Base-by-base conservation (phyloP, 2,113 vertebrate species). In the Odontesthes bonariensis region DNA sequence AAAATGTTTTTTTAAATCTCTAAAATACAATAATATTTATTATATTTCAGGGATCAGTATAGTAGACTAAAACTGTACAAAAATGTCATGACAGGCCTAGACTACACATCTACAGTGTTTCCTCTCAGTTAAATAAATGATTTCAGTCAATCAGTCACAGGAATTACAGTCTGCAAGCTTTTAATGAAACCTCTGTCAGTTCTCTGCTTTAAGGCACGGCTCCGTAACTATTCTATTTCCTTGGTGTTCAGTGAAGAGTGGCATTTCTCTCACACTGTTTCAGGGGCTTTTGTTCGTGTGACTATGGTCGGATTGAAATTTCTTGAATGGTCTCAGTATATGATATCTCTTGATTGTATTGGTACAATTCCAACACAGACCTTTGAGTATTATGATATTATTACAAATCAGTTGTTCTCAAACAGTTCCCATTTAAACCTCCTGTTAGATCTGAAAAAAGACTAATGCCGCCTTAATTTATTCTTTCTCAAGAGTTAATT, bases 171-270 rank as follows among this genome's bases (percentile, higher is more conserved):
- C 49, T 71, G 55, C 55, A 12, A 52, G 51, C 16, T 20, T 65
- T n/a, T 52, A 60, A 61, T 71, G 27, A 71, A 35, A 75, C 46
- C 22, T 53, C 64, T 65, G 59, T 65, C 1, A 42, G n/a, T 40
- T 33, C 10, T 40, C 20, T 13, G 11, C 64, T 47, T 42, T 31
- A 32, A 65, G 42, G 17, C 49, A 23, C 7, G 12, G 16, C 64
- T 71, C 2, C 11, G 47, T 27, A 66, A 40, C 44, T 2, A 31
- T 52, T 60, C 2, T 4, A 55, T 63, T 55, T 63, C 23, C 47
- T 22, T 19, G 20, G 20, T 33, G 35, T 38, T 38, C 35, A 38
- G 35, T 38, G 7, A 38, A 38, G 35, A 58, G 47, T 27, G 47
- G 66, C 7, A 56, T 68, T 31, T 42, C 44, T 11, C 5, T 9